Evolutionary conservation across 2,113 vertebrate genomes (phyloP).

Genomic region (Ploceus nigricollis): DNA sequence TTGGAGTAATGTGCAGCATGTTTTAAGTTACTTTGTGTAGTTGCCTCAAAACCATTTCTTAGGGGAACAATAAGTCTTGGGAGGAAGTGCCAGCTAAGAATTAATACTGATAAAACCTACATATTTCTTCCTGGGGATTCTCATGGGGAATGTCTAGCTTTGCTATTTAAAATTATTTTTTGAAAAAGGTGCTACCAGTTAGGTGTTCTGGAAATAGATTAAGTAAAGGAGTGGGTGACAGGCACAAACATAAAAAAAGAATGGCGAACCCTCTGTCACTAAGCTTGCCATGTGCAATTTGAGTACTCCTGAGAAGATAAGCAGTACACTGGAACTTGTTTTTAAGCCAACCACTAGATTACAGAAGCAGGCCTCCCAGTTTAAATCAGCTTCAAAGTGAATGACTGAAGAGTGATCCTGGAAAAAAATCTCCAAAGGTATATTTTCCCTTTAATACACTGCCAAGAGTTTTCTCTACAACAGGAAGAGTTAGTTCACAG

Average conservation of each 20-base stretch:
- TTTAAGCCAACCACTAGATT: background rate
- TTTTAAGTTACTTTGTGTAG: background rate
- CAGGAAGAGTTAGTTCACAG: background rate
- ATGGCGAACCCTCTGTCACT: background rate
- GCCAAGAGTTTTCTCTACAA: conserved; percentile 16
- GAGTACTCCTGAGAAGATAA: background rate
- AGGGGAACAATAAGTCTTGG: background rate
- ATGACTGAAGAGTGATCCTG: background rate
- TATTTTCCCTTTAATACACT: background rate
- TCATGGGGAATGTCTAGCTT: background rate
- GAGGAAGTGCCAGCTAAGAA: background rate
- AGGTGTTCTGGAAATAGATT: background rate
- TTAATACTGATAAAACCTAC: background rate
- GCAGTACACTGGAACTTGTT: background rate
- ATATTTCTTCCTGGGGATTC: background rate
- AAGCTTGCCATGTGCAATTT: background rate
- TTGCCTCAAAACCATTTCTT: background rate
- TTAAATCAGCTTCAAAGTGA: background rate
- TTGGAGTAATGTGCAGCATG: background rate
- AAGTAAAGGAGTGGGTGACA: background rate
- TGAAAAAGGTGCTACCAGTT: background rate
- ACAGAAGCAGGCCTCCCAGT: background rate
- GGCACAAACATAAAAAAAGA: background rate
- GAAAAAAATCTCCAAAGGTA: background rate
- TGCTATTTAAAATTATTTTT: background rate